Percentiles rank a stretch among this genome's conserved stretches.
These are phyloP conservation scores for Sebastes kiyomatsui DNA, from an alignment of 2,797 vertebrate genomes.

Conservation along the genomic window DNA sequence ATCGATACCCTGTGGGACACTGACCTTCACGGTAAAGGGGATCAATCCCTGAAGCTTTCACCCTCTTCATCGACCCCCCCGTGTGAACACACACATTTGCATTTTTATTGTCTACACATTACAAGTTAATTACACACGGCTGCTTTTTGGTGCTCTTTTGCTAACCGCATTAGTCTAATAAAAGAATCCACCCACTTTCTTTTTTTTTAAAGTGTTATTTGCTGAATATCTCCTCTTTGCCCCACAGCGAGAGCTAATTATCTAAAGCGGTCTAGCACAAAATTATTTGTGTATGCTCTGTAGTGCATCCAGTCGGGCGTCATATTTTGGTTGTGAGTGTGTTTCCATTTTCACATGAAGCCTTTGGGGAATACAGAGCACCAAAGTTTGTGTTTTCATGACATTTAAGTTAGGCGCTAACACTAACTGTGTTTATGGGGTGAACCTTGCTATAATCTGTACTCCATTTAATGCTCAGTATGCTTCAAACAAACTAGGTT, in stretches of 20 bases:
- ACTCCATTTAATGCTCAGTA: neutral
- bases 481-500: neutral
- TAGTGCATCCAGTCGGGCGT: conserved; percentile 31
- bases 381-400: conserved; percentile 20
- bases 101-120: conserved; percentile 68
- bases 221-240: conserved; percentile 38
- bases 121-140: conserved; percentile 63
- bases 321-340: conserved; percentile 37
- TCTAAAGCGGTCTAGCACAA: conserved; percentile 57
- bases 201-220: conserved; percentile 41
- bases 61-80: conserved; percentile 25
- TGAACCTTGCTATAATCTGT: neutral
- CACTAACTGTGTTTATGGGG: neutral
- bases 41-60: conserved; percentile 50
- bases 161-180: conserved; percentile 39
- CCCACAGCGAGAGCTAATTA: conserved; percentile 59
- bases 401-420: conserved; percentile 12
- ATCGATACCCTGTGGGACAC: conserved; percentile 40
- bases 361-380: conserved; percentile 19
- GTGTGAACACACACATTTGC: conserved; percentile 34
- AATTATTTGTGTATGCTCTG: conserved; percentile 53
- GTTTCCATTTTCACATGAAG: conserved; percentile 19
- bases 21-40: conserved; percentile 52
- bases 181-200: conserved; percentile 47
- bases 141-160: conserved; percentile 16